Evolutionary conservation across 2,888 invertebrate species (phyloP), one percentile per base, ranked within the genome.

Genomic region (Volucella zonaria): DNA sequence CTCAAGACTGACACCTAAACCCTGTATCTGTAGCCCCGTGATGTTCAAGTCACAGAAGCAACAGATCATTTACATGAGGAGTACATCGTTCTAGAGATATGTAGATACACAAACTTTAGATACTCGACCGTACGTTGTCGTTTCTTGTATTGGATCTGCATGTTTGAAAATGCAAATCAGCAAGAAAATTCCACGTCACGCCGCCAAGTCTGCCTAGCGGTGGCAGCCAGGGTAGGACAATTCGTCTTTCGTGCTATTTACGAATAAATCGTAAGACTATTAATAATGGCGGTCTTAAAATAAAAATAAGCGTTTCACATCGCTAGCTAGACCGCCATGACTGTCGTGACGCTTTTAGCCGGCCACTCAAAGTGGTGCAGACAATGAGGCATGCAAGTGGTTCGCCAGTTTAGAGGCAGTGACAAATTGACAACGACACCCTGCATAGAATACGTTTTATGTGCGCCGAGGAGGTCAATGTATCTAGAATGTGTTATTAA

Each of bases 321-420:
- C 45, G 52, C 51, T 40, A 40, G 40, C 59, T 70, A 70, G 58
- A 62, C 14, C 23, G 40, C 12, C 58, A 10, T 23, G 54, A 56
- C 42, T 23, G 42, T 42, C 9, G n/a, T 6, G 31, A 31, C 6
- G 15, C 43, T 47, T n/a, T 38, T 11, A 15, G 15, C 42, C 6
- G 40, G 49, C 47, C 38, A 61, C 40, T 56, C 6, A 52, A 51
- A 70, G 79, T 71, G 76, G 40, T 40, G 61, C 62, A 45, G 76
- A 85, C 75, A 80, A 76, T 76, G 73, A 56, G 42, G 77, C 80
- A 62, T 80, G 80, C 75, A 76, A 80, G 64, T 83, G 31, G n/a
- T 67, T 52, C 70, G 52, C 45, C 49, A 15, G 15, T 40, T 66
- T 18, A 58, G 52, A 38, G 58, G 23, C 52, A 62, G 49, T 58